These are phyloP conservation scores for Dinocampus coccinellae DNA, from an alignment of 2,888 invertebrate species.

Conservation along the genomic window DNA sequence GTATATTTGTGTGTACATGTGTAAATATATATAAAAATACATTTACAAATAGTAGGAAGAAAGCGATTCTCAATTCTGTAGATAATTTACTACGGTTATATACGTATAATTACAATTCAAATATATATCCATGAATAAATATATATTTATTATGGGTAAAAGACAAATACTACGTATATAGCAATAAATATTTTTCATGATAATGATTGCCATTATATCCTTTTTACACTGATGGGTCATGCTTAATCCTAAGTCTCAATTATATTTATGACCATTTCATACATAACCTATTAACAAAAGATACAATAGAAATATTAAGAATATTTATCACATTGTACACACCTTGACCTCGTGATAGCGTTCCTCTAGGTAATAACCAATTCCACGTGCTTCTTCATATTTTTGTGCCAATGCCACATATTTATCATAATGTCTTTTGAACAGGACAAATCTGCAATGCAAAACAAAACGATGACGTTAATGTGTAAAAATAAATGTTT, in stretches of 20 bases:
- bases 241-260: conserved; percentile 6
- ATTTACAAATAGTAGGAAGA: conserved; percentile 45
- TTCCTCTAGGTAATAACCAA: conserved; percentile 76
- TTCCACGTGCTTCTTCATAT: conserved; percentile 75
- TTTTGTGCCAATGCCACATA: conserved; percentile 75
- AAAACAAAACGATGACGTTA: conserved; percentile 35
- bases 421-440: conserved; percentile 76
- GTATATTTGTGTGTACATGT: not conserved
- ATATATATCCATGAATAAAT: not conserved
- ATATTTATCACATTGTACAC: conserved; percentile 45
- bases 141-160: not conserved
- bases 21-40: conserved; percentile 28
- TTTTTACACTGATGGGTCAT: conserved; percentile 20
- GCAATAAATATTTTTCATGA: conserved; percentile 7
- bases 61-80: conserved; percentile 44
- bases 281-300: not conserved
- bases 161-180: not conserved
- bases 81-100: not conserved
- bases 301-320: conserved; percentile 11
- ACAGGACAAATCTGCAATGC: conserved; percentile 73
- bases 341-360: conserved; percentile 78
- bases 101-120: conserved; percentile 8
- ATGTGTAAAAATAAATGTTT: conserved; percentile 35
- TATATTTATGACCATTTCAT: not conserved
- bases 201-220: conserved; percentile 14